Percentiles rank a stretch among this genome's conserved stretches.
Conservation (phyloP, 2,888 invertebrate species). For the Cotesia congregata region DNA sequence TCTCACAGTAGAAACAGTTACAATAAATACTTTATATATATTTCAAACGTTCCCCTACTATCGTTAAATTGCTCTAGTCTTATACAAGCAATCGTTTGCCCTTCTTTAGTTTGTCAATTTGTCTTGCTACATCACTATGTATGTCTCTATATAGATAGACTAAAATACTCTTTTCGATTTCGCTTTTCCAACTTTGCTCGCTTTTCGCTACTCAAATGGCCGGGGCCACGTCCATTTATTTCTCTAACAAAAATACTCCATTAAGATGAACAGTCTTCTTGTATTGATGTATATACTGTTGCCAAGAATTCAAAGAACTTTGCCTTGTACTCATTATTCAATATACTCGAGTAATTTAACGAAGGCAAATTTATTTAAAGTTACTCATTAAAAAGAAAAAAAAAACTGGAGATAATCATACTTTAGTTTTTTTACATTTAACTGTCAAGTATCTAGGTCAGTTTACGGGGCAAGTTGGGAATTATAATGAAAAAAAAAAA, state of each 20-base stretch:
- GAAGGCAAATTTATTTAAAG: neutral
- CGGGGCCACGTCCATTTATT: neutral
- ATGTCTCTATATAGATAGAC: slow-evolving; percentile 5
- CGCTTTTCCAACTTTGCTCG: neutral
- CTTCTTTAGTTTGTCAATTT: slow-evolving; percentile 20
- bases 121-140: slow-evolving; percentile 22
- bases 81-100: slow-evolving; percentile 23
- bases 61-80: neutral
- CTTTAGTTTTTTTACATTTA: neutral
- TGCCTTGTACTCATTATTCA: neutral
- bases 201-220: neutral
- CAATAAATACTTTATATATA: slow-evolving; percentile 18
- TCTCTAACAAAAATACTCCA: neutral
- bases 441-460: neutral
- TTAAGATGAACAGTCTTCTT: neutral
- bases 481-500: neutral
- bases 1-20: neutral
- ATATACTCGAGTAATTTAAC: neutral
- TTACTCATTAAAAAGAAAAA: neutral
- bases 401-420: neutral
- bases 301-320: neutral
- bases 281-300: neutral
- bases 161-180: neutral
- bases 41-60: slow-evolving; percentile 13
- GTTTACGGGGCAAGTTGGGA: neutral